Base-by-base conservation (phyloP, 2,797 vertebrate genomes). In the Oceanodroma leucorhoa region DNA sequence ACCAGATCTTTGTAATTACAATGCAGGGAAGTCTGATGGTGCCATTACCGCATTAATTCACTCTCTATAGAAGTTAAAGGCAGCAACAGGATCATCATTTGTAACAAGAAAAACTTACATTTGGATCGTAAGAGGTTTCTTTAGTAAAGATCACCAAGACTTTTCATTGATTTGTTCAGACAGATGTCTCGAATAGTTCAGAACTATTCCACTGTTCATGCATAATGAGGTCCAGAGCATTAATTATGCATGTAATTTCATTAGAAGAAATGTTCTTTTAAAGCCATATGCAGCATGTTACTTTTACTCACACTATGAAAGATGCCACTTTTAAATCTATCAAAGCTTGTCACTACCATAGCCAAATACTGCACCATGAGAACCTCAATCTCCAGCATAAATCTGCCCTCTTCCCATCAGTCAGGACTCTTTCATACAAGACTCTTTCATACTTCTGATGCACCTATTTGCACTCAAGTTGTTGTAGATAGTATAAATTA, bases 1-100 rank as follows among this genome's bases (percentile, higher is more conserved):
- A 80, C 53, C 60, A 93, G 79, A 84, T 89, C 80, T 84, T 53
- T 90, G 75, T 86, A 93, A 96, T 94, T 93, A 90, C 53, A 87
- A 46, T 85, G 20, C 64, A 94, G 41, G 45, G 64, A 79, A 77
- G 48, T 73, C 40, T 89, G 81, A 89, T 92, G 70, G 71, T 86
- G 64, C 38, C 30, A 82, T 90, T 94, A 87, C 19, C 51, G 36
- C 29, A 45, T 67, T 89, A 93, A 88, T 84, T 89, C 55, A 53
- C 51, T 79, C 51, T 65, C 48, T 51, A 6, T 62, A 64, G 43
- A 55, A 83, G 57, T 81, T 81, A 88, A 65, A 94, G 90, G 51
- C 53, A 89, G 34, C 20, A 61, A 67, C 17, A 64, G 21, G 34
- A 77, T 77, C 55, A 67, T 26, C 0, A 0, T 51, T 73, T 79